Percentiles rank a stretch among this genome's conserved stretches.
These are phyloP conservation scores for Propithecus deckenii DNA, from an alignment of 2,797 vertebrate species.

Conservation along the genomic window DNA sequence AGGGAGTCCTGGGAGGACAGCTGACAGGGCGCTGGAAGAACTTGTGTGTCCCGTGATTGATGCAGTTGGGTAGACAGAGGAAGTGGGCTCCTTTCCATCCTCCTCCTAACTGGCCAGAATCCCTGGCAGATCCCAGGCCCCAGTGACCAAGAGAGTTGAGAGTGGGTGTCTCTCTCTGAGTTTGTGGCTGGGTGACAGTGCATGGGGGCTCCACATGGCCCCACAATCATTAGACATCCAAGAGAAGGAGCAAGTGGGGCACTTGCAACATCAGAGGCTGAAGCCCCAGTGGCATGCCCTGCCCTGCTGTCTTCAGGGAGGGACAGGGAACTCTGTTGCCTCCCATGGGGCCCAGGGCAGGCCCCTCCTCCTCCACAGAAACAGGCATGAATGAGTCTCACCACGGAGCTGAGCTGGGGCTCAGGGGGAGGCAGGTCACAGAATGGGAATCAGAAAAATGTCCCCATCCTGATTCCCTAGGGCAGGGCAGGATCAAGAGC, in stretches of 20 bases:
- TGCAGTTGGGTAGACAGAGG: background rate
- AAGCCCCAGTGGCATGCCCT: background rate
- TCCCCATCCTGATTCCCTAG: background rate
- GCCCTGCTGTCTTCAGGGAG: background rate
- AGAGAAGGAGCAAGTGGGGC: background rate
- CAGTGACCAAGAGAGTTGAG: background rate
- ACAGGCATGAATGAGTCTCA: conserved; percentile 25
- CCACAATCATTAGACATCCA: background rate
- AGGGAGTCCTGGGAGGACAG: background rate
- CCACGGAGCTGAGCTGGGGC: background rate
- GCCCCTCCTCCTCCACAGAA: background rate
- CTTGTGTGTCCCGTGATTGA: background rate
- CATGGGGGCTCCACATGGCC: background rate
- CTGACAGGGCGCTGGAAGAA: background rate
- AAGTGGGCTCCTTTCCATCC: background rate
- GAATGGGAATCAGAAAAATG: background rate
- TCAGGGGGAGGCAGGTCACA: background rate
- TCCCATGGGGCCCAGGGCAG: background rate
- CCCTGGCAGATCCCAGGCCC: background rate
- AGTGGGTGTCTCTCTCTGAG: background rate
- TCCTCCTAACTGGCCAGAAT: background rate
- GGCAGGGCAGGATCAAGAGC: background rate
- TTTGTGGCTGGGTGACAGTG: background rate
- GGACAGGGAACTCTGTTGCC: background rate
- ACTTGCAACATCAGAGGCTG: background rate